Evolutionary conservation across 2,797 vertebrate genomes (phyloP).

Genomic region (Nasua narica): DNA sequence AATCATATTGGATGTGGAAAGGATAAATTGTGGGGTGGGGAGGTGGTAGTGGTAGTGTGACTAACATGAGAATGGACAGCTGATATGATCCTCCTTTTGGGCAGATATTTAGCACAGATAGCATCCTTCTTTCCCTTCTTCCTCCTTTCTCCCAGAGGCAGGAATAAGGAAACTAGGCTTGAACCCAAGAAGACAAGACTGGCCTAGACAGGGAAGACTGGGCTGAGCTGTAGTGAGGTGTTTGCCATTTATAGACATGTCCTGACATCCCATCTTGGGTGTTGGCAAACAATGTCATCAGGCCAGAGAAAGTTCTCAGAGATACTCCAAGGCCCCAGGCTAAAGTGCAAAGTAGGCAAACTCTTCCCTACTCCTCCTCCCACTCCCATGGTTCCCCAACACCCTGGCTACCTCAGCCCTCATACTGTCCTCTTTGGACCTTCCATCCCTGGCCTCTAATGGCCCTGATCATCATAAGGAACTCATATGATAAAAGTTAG

Average conservation of each 20-base stretch:
- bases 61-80: neutral
- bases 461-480: neutral
- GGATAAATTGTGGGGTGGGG: neutral
- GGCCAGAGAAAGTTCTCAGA: conserved; percentile 45
- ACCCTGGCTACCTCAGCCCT: neutral
- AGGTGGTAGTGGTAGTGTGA: neutral
- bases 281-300: conserved; percentile 45
- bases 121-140: neutral
- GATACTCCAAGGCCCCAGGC: conserved; percentile 21
- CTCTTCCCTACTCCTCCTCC: neutral
- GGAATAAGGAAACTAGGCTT: conserved; percentile 22
- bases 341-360: conserved; percentile 41
- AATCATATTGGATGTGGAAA: neutral
- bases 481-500: neutral
- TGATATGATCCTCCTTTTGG: neutral
- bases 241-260: conserved; percentile 58
- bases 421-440: neutral
- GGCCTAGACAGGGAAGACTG: conserved; percentile 58
- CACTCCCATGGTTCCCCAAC: neutral
- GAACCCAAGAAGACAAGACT: conserved; percentile 12
- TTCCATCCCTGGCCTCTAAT: neutral
- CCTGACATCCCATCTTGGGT: conserved; percentile 35
- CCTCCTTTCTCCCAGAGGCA: conserved; percentile 15
- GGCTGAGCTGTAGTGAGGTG: conserved; percentile 5
- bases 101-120: neutral